Evolutionary conservation across 2,888 invertebrate genomes (phyloP), one percentile per base, ranked within the genome.

Genomic region (Pyrgus malvae): DNA sequence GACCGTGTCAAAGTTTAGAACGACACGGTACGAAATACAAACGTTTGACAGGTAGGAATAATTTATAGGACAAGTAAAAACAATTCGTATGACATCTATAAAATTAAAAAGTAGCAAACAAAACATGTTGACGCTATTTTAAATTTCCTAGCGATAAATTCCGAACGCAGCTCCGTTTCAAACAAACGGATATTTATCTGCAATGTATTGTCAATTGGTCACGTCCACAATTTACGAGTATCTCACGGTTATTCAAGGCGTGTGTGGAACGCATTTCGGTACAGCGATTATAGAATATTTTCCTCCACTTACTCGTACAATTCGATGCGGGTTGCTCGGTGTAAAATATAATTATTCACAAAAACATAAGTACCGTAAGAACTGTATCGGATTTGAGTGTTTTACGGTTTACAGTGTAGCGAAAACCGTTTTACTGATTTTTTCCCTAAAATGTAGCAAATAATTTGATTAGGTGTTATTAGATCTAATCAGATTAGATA

Each of bases 191-290:
- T 51, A 51, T 51, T 51, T 51, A 44, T 51, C 37, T 51, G 35
- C 51, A 38, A 35, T 27, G 21, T 53, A 45, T 27, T 38, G 55
- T 55, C 57, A 57, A 61, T 61, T 61, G 57, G 55, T 57, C 56
- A 59, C 61, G 59, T 61, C 41, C 50, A 44, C 25, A 50, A 41
- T 56, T 56, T 57, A 40, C 23, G 23, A 40, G 21, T 21, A 57
- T 57, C 35, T 53, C 53, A 45, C 44, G 51, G 29, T 35, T 53
- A 25, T 45, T 53, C 45, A 53, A 21, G 37, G 45, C 51, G 44
- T 53, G 51, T 53, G 51, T 53, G 45, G 45, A 45, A 6, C 45
- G 40, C 5, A 29, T 51, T 37, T 51, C 19, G 35, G 50, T 51
- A 51, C 42, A 51, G 12, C 11, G 41, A 51, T 51, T 44, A 51